Conservation (phyloP, 2,113 vertebrate genomes). For the Brevimyrus niger region DNA sequence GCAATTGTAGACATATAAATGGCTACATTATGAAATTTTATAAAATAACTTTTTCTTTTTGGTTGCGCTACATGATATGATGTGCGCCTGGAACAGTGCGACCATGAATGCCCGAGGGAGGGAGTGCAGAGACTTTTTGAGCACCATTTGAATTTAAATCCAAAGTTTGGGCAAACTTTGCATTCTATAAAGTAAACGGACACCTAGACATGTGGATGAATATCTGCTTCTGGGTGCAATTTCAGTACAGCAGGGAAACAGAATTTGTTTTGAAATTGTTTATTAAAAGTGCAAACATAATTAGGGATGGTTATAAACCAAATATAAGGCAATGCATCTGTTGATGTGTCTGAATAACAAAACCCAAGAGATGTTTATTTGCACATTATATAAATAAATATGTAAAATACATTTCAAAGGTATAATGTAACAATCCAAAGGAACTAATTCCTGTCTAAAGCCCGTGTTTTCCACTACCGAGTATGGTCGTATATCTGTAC, state of each 20-base stretch:
- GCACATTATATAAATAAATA: not conserved
- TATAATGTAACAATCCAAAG: not conserved
- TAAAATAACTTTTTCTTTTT: not conserved
- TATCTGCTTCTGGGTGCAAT: not conserved
- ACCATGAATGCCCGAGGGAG: not conserved
- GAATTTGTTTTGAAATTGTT: not conserved
- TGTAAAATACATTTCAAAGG: not conserved
- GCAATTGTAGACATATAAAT: not conserved
- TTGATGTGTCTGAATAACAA: not conserved
- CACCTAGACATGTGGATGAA: not conserved
- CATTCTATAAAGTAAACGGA: not conserved
- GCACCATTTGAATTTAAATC: not conserved
- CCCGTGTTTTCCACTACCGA: not conserved
- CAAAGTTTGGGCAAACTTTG: not conserved
- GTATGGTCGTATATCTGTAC: not conserved
- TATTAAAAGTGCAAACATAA: not conserved
- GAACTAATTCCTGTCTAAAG: not conserved
- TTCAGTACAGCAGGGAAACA: not conserved
- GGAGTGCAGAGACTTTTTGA: not conserved
- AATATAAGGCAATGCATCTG: not conserved
- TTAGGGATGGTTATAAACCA: not conserved
- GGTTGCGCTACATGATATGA: not conserved
- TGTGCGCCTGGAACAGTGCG: not conserved
- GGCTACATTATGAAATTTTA: not conserved
- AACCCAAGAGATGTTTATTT: not conserved